Conservation (phyloP, 2,797 vertebrate genomes). For the Cynodonichthys magdalenae region DNA sequence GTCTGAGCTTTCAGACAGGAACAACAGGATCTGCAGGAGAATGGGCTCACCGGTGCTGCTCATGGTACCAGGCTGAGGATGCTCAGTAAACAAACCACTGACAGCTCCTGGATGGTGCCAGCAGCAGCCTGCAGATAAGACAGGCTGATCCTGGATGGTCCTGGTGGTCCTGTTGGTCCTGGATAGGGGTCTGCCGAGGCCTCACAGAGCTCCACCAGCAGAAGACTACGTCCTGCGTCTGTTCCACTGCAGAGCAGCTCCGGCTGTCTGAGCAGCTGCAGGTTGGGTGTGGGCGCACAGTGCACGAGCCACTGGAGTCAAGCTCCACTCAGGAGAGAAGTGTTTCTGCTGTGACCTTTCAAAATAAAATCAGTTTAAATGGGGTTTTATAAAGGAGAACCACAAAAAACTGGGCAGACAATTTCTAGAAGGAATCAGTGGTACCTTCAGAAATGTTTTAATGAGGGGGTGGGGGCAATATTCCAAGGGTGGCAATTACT, state of each 20-base stretch:
- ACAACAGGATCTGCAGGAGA: too few species aligned
- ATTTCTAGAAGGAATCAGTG: too few species aligned
- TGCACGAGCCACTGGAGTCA: conserved; percentile 11
- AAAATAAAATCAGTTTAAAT: conserved; percentile 35
- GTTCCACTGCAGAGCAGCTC: conserved; percentile 56
- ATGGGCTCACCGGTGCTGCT: conserved; percentile 80
- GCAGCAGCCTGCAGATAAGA: conserved; percentile 37
- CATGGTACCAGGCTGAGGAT: conserved; percentile 72
- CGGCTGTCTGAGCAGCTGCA: conserved; percentile 32
- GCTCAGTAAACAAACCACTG: conserved; percentile 57
- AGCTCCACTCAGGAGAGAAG: accelerated
- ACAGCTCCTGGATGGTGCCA: conserved; percentile 53
- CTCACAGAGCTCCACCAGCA: conserved; percentile 22
- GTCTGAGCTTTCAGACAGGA: too few species aligned
- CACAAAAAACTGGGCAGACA: too few species aligned
- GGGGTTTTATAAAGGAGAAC: too few species aligned
- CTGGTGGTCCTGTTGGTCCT: conserved; percentile 5
- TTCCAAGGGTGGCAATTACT: too few species aligned
- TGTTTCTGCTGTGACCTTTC: conserved; percentile 8
- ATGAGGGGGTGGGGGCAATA: too few species aligned
- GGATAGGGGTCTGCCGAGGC: conserved; percentile 8
- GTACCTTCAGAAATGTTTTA: too few species aligned
- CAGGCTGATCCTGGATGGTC: background rate
- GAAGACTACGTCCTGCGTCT: conserved; percentile 42
- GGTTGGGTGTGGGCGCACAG: conserved; percentile 69